Evolutionary conservation across 2,113 vertebrate species (phyloP).

Genomic region (Macrotis lagotis): DNA sequence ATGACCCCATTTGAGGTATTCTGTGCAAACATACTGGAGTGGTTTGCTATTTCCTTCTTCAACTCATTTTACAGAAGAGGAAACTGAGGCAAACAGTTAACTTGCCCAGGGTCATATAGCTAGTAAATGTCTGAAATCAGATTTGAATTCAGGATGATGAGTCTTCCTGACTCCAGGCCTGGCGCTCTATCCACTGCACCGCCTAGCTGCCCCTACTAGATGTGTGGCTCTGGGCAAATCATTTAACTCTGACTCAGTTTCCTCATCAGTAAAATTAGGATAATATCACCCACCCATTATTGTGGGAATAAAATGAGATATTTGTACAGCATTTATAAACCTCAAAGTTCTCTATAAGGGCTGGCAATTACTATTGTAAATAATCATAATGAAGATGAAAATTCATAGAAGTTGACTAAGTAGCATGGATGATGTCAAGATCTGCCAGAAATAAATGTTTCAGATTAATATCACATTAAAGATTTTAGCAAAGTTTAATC

Average conservation of each 20-base stretch:
- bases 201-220: not conserved
- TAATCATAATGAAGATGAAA: not conserved
- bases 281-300: not conserved
- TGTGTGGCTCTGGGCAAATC: not conserved
- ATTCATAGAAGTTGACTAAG: not conserved
- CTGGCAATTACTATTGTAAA: not conserved
- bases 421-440: not conserved
- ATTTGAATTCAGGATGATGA: not conserved
- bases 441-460: not conserved
- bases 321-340: not conserved
- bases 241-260: not conserved
- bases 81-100: too few relatives aligned
- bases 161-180: not conserved
- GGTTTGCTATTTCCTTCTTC: too few relatives aligned
- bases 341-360: not conserved
- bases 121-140: not conserved
- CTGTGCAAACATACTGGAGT: not conserved
- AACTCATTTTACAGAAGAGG: too few relatives aligned
- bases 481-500: not conserved
- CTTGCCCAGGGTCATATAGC: not conserved
- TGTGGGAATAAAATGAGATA: not conserved
- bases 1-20: not conserved
- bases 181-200: not conserved
- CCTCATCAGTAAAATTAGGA: not conserved
- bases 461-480: not conserved